Base-by-base conservation (phyloP, 2,797 vertebrate genomes). In the Pseudomugil tenellus region DNA sequence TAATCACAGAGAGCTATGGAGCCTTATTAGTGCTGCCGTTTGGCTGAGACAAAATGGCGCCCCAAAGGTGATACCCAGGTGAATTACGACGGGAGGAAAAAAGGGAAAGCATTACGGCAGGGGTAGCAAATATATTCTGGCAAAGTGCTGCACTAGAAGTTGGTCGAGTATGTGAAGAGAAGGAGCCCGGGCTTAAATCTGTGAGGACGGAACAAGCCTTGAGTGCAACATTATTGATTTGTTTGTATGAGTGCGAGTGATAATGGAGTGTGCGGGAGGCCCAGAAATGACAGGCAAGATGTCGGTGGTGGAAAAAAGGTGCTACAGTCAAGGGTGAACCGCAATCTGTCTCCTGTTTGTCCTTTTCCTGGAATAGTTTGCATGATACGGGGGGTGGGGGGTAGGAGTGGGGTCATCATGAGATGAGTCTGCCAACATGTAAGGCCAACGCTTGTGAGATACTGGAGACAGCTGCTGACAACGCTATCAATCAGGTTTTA, bases 1-100 rank as follows among this genome's bases (percentile, higher is more conserved):
- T 92, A 90, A 93, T 89, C 81, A 67, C 70, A 72, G 77, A 90
- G 88, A 91, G 88, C 90, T 89, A 91, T 89, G 78, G 87, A 90
- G 89, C 70, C 88, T 89, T 87, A 93, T 93, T 93, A 93, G 83
- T 66, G 46, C 82, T 28, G 64, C 83, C 23, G 70, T 83, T 91
- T 89, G 89, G 81, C 84, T 76, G 66, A 74, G 73, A 83, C 83
- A 89, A 89, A 90, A 88, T 83, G 87, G 84, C 75, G 70, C 87
- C 88, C 79, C 71, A 63, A 78, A 89, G 86, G 88, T 87, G 84
- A 82, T 74, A 54, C 43, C 55, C 70, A 76, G 80, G 89, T 91
- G 91, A 93, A 85, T 90, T 89, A 91, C 74, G 57, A 63, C 39
- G 26, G 43, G 52, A 17, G 46, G 61, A 72, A 70, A 28, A 11